Evolutionary conservation across 2,113 vertebrate species (phyloP), one percentile per base, ranked within the genome.

Genomic region (Danionella cerebrum): DNA sequence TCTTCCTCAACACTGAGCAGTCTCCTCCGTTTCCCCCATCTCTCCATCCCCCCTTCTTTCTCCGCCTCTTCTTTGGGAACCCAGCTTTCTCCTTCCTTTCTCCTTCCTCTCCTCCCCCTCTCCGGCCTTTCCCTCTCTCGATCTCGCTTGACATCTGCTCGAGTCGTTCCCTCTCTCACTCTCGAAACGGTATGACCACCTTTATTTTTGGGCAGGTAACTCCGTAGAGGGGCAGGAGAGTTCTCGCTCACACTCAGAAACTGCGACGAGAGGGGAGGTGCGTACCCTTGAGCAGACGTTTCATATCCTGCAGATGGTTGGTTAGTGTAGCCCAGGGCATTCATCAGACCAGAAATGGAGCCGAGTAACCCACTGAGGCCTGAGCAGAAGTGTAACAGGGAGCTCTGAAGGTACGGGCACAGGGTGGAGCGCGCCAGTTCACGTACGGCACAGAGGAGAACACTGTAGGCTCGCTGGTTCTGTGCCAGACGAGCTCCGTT

Each of bases 401-500:
- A 94, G 44, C 87, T 92, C 44, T 92, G 91, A 38, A 97, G 91
- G 76, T 93, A 92, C 0, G 93, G 91, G 3, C 91, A 91, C 57
- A 92, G 87, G 5, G 89, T 90, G 27, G 89, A 90, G 27, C 89
- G 85, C 2, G 94, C 89, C 74, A 97, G 87, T 63, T 93, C 92
- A 0, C 90, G 87, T 73, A 98, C 85, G 3, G 94, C 94, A 45
- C 90, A 89, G 71, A 98, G 85, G n/a, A 98, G 86, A n/a, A 94
- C 87, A 31, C 90, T 94, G 84, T 98, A 97, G 27, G 95, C 95
- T 2, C 88, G 91, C 76, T 97, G 95, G 85, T 98, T 98, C 84
- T 95, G 94, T 2, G 93, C 91, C 55, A 98, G 77, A 3, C 95
- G 89, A 9, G 91, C 91, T 3, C 92, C 92, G 84, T 97, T 96